These are phyloP conservation scores for Charina bottae DNA, from an alignment of 2,113 vertebrate genomes.

Conservation along the genomic window DNA sequence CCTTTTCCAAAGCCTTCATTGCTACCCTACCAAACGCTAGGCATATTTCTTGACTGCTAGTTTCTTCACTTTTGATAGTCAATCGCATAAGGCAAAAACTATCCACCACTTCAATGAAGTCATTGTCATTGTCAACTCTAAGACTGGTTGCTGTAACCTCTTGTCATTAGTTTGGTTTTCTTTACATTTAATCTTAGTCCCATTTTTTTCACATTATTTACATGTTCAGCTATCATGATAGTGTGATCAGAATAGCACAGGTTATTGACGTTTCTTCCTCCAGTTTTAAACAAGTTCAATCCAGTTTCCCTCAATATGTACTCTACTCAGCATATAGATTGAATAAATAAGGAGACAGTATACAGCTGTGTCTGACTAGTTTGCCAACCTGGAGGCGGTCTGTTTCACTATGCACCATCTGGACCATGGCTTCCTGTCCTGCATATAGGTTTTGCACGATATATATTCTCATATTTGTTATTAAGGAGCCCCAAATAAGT, in stretches of 20 bases:
- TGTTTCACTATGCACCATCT: background rate
- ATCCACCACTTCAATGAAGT: background rate
- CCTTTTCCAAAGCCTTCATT: background rate
- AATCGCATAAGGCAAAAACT: background rate
- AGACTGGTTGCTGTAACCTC: background rate
- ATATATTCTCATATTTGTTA: background rate
- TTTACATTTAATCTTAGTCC: background rate
- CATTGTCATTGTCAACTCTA: background rate
- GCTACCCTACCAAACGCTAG: background rate
- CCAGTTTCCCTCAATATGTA: background rate
- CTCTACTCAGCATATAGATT: background rate
- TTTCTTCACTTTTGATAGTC: background rate
- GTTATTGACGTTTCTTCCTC: background rate
- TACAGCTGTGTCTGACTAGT: background rate
- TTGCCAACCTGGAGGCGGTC: background rate
- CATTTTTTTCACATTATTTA: background rate
- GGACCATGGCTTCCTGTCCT: background rate
- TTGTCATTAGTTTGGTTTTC: background rate
- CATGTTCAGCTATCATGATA: background rate
- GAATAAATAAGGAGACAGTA: background rate
- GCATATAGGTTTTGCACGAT: background rate
- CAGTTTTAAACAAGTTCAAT: background rate
- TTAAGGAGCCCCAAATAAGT: background rate
- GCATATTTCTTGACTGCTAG: background rate
- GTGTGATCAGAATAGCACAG: background rate